Percentiles rank a stretch among this genome's conserved stretches.
phyloP scores from a whole-genome alignment of 2,888 invertebrate genomes.

The Lathronympha strigana region DNA sequence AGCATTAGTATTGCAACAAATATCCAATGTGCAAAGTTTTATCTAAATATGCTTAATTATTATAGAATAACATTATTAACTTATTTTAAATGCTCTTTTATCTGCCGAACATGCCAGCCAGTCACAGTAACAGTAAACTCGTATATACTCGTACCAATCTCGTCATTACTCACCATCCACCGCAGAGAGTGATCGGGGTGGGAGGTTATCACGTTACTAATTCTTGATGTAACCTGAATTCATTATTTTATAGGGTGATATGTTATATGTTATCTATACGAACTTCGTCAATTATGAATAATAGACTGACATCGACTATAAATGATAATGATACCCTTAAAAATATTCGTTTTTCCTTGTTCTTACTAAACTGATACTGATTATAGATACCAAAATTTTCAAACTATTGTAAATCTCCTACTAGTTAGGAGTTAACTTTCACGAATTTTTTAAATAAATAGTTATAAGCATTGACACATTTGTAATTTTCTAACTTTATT shows the following conservation, averaged over 20 bases:
- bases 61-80: no score
- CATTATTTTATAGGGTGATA: conserved; percentile 34
- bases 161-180: conserved; percentile 1
- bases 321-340: not conserved
- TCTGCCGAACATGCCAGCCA: no score
- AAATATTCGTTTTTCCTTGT: not conserved
- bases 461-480: not conserved
- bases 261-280: conserved; percentile 17
- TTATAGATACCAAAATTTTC: not conserved
- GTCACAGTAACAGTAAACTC: not conserved
- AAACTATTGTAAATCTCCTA: no score
- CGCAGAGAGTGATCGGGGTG: conserved; percentile 22
- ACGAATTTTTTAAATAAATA: no score
- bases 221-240: conserved; percentile 41
- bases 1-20: no score
- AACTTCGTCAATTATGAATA: conserved; percentile 17
- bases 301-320: not conserved
- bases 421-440: no score
- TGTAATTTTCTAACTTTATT: conserved; percentile 36
- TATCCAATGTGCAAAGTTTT: no score
- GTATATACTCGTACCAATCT: not conserved
- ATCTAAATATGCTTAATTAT: no score
- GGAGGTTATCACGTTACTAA: conserved; percentile 40
- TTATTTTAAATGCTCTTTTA: no score
- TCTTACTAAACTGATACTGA: not conserved